These are phyloP conservation scores for Sula dactylatra DNA, from an alignment of 2,113 vertebrate species.

Conservation along the genomic window DNA sequence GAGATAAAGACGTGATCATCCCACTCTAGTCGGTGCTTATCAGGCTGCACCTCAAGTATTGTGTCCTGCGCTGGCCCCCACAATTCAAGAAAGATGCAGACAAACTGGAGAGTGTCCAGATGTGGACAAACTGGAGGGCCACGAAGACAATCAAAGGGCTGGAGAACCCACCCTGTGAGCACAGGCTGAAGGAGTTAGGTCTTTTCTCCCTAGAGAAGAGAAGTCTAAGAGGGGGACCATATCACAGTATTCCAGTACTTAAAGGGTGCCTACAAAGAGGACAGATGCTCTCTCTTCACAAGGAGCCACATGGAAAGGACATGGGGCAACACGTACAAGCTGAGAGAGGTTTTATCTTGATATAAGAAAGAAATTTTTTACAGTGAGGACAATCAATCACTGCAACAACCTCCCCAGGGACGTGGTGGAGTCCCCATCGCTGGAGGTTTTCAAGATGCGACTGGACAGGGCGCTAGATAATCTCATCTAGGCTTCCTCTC, in stretches of 20 bases:
- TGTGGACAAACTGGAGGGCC: not conserved
- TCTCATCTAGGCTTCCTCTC: not conserved
- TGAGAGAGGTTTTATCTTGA: not conserved
- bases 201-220: not conserved
- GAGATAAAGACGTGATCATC: fast-evolving
- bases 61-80: too few relatives aligned
- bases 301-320: not conserved
- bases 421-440: not conserved
- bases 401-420: not conserved
- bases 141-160: not conserved
- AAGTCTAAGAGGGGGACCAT: not conserved
- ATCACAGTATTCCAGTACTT: not conserved
- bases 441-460: not conserved
- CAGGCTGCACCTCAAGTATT: not conserved
- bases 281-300: not conserved
- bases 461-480: not conserved
- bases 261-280: not conserved
- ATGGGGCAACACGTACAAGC: not conserved
- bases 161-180: not conserved
- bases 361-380: not conserved
- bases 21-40: not conserved
- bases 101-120: not conserved
- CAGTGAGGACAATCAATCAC: not conserved
- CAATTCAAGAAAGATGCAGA: not conserved
- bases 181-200: not conserved